These are phyloP conservation scores for Lordiphosa andalusiaca DNA, from an alignment of 2,888 invertebrate species.

Conservation along the genomic window DNA sequence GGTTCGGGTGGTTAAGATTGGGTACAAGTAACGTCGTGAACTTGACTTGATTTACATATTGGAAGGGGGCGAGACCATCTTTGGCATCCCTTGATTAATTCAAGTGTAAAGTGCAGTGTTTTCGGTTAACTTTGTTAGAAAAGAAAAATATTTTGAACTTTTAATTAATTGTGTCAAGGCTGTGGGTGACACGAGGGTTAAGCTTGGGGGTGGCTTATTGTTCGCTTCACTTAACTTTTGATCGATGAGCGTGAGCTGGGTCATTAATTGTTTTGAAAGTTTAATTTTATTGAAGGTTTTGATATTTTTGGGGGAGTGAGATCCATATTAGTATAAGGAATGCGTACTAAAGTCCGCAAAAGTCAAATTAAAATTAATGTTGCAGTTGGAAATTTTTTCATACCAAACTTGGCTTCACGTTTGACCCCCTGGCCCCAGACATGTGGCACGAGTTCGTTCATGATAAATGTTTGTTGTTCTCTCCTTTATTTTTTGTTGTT, in stretches of 20 bases:
- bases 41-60: constrained; percentile 39
- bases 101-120: constrained; percentile 53
- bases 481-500: constrained; percentile 1
- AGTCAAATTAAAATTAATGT: constrained; percentile 43
- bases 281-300: constrained; percentile 8
- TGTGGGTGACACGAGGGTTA: constrained; percentile 16
- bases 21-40: constrained; percentile 19
- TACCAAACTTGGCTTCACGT: constrained; percentile 26
- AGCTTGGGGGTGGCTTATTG: constrained; percentile 3
- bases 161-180: constrained; percentile 43
- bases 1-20: not conserved
- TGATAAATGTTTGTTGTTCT: constrained; percentile 10
- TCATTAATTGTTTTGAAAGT: constrained; percentile 19
- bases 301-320: too few species aligned
- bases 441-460: constrained; percentile 4
- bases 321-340: too few species aligned
- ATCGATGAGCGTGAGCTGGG: constrained; percentile 28
- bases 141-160: constrained; percentile 14
- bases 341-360: too few species aligned
- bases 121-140: constrained; percentile 12
- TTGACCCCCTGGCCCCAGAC: constrained; percentile 38
- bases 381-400: constrained; percentile 22
- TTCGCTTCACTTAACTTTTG: constrained; percentile 19
- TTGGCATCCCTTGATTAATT: constrained; percentile 45
- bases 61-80: not conserved